Evolutionary conservation across 1,140 invertebrate species (phyloP), one percentile per base, ranked within the genome.

Genomic region (Ruditapes philippinarum): DNA sequence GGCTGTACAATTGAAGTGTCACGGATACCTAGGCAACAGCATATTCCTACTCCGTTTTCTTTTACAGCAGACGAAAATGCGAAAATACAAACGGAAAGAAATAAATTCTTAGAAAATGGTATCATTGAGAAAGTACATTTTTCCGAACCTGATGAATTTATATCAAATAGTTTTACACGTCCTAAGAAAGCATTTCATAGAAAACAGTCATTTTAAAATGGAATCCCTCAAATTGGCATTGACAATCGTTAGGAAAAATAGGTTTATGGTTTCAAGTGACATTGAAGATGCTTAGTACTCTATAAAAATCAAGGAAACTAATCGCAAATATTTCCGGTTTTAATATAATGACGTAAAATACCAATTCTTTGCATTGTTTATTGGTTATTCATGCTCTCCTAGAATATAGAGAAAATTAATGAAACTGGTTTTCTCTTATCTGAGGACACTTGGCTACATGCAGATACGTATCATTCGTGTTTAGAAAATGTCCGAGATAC

Each of bases 281-380:
- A 11, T 73, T 19, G 5, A 17, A 38, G 68, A 73, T 22, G 68
- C 68, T n/a, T 73, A 31, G 36, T 73, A 38, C 38, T 73, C 68
- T 4, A 73, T 73, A 9, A 31, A 7, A 40, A 38, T 73, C 17
- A 28, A n/a, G 38, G 68, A 73, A 73, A 11, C 5, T 33, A 33
- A 73, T 38, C 68, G 68, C 11, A 73, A 73, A 73, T 73, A 11
- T 33, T 73, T 73, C 7, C 68, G 68, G 68, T 73, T 73, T 73
- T 73, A 33, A 17, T 73, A 33, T 40, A 33, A 40, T 38, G 68
- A 33, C 9, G 33, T 28, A 14, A 73, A 73, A 33, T 73, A 73
- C n/a, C 68, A 73, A 33, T 73, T 73, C n/a, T 33, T 33, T 14
- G 68, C 68, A 14, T 73, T 73, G 38, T 17, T 51, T 14, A 78